Percentiles rank a stretch among this genome's conserved stretches.
These are phyloP conservation scores for Gryon sp. DNA, from an alignment of 1,140 invertebrate species.

Conservation along the genomic window DNA sequence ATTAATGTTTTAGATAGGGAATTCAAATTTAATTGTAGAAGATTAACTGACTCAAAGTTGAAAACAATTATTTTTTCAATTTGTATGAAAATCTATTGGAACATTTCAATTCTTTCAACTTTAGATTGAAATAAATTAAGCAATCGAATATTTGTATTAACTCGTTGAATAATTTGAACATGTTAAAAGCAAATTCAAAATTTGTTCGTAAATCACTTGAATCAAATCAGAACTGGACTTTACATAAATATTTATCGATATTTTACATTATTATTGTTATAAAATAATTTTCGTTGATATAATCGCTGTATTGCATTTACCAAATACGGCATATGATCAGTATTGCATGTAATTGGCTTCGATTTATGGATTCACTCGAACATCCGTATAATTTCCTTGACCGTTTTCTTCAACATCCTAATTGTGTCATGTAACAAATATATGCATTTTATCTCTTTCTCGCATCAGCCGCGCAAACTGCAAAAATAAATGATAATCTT, in stretches of 20 bases:
- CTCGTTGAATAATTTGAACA: too few species aligned
- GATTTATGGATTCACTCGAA: conserved; percentile 51
- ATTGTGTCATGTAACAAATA: conserved; percentile 44
- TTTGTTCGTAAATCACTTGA: too few species aligned
- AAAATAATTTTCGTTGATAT: conserved; percentile 25
- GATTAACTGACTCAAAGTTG: too few species aligned
- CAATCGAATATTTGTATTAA: too few species aligned
- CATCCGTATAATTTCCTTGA: conserved; percentile 46
- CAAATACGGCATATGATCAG: conserved; percentile 40
- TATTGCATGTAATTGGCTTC: conserved; percentile 38
- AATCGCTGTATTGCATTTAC: conserved; percentile 13
- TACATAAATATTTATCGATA: not conserved
- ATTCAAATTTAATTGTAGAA: too few species aligned
- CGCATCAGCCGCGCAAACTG: conserved; percentile 13
- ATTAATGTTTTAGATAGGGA: too few species aligned
- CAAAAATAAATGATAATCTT: conserved; percentile 20
- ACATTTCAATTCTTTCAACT: too few species aligned
- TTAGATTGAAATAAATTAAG: too few species aligned
- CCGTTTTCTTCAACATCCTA: conserved; percentile 46
- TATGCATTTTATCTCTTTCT: conserved; percentile 24
- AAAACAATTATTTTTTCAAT: too few species aligned
- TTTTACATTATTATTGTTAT: conserved; percentile 4
- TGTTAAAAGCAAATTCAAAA: too few species aligned
- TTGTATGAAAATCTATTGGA: too few species aligned
- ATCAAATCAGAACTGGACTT: too few species aligned